A percentile compares a stretch with the other conserved stretches of the same genome.
These are phyloP conservation scores for Drosophila maculinotata DNA, from an alignment of 2,888 invertebrate genomes.

Conservation along the genomic window DNA sequence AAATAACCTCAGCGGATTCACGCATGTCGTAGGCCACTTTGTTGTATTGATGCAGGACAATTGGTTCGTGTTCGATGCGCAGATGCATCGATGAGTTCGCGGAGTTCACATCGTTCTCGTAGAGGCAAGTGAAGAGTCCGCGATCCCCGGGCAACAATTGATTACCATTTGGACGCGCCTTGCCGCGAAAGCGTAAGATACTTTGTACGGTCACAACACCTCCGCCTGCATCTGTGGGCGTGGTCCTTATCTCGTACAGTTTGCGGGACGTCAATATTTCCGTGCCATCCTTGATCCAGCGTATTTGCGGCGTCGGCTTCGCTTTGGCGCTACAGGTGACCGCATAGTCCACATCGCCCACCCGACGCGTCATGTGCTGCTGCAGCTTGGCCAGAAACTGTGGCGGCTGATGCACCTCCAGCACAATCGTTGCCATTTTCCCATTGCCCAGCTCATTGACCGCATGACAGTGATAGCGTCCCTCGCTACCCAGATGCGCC, in stretches of 20 bases:
- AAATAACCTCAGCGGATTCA: slow-evolving; percentile 94
- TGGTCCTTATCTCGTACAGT: slow-evolving; percentile 92
- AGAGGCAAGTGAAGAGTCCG: slow-evolving; percentile 94
- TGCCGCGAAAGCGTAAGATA: slow-evolving; percentile 91
- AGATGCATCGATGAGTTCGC: slow-evolving; percentile 95
- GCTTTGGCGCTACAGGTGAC: slow-evolving; percentile 94
- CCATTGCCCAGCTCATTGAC: slow-evolving; percentile 95
- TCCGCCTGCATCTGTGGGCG: slow-evolving; percentile 89
- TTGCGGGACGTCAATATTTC: slow-evolving; percentile 91
- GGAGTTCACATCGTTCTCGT: slow-evolving; percentile 95
- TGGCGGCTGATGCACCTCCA: slow-evolving; percentile 95
- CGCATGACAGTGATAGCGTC: slow-evolving; percentile 95
- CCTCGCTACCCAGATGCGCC: slow-evolving; percentile 94
- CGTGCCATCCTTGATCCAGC: slow-evolving; percentile 94
- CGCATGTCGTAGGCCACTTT: slow-evolving; percentile 94
- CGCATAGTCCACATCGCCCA: slow-evolving; percentile 92
- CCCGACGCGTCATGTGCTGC: slow-evolving; percentile 91
- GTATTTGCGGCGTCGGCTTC: slow-evolving; percentile 93
- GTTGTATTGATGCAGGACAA: slow-evolving; percentile 92
- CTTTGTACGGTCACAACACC: slow-evolving; percentile 93
- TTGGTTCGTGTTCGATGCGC: slow-evolving; percentile 95
- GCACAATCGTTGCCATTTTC: slow-evolving; percentile 91
- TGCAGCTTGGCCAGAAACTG: slow-evolving; percentile 93
- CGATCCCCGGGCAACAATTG: slow-evolving; percentile 93
- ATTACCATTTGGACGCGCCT: slow-evolving; percentile 91